phyloP scores from a whole-genome alignment of 1,140 invertebrate species.

The Psilanteris sp. region DNA sequence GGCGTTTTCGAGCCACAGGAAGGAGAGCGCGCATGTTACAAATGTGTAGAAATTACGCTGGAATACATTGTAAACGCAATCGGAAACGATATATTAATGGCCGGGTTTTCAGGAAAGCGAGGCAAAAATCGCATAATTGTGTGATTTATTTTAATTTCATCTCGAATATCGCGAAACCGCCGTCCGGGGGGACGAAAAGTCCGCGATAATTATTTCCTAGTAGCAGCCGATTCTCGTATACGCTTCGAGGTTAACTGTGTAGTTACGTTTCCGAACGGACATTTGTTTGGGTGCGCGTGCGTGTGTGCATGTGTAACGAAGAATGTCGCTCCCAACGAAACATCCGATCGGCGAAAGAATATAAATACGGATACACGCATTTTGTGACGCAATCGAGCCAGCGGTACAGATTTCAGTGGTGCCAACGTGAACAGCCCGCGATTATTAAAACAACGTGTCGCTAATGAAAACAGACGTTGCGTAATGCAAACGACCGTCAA shows the following conservation, averaged over 20 bases:
- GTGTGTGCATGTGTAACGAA: no score
- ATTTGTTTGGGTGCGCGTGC: no score
- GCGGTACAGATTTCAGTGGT: no score
- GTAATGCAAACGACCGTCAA: conserved; percentile 14
- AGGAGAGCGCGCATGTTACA: conserved; percentile 31
- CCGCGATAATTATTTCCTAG: conserved; percentile 26
- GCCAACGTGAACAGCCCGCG: conserved; percentile 1
- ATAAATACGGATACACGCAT: no score
- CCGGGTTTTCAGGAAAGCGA: conserved; percentile 19
- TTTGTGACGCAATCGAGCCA: no score
- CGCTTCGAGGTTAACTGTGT: no score
- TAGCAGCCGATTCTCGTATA: no score
- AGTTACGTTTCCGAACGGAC: no score
- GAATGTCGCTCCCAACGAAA: no score
- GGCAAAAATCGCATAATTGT: conserved; percentile 36
- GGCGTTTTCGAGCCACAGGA: conserved; percentile 22
- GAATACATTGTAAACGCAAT: conserved; percentile 49
- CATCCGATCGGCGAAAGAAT: no score
- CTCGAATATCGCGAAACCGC: conserved; percentile 16
- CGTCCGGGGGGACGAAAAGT: conserved; percentile 4
- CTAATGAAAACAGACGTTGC: conserved; percentile 24
- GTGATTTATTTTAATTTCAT: conserved; percentile 40
- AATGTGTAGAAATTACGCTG: conserved; percentile 43
- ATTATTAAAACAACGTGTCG: conserved; percentile 30
- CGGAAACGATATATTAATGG: conserved; percentile 34